phyloP scores from a whole-genome alignment of 2,888 invertebrate species.

The Hermaeophaga mercurialis region DNA sequence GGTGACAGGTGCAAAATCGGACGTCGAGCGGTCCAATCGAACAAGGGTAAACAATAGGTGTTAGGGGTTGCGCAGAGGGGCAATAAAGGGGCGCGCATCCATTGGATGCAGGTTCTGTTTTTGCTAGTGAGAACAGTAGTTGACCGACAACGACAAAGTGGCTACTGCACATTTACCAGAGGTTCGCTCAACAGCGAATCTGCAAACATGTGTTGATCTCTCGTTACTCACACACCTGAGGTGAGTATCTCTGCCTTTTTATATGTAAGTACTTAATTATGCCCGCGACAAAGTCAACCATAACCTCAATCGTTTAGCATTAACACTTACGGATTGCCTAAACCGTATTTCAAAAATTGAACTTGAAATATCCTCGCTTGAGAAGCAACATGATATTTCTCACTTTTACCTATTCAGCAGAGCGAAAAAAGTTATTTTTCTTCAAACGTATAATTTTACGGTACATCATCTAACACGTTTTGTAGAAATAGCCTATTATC shows the following conservation, averaged over 20 bases:
- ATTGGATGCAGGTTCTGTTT: constrained; percentile 44
- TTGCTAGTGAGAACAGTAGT: constrained; percentile 52
- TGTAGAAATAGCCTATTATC: too few relatives aligned
- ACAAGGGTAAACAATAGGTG: constrained; percentile 53
- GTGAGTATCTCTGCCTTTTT: constrained; percentile 47
- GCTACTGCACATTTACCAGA: constrained; percentile 57
- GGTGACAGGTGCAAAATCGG: constrained; percentile 40
- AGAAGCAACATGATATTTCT: too few relatives aligned
- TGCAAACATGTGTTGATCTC: constrained; percentile 57
- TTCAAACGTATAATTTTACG: too few relatives aligned
- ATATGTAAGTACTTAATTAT: neutral
- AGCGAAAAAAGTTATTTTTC: too few relatives aligned
- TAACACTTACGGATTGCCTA: too few relatives aligned
- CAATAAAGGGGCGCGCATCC: constrained; percentile 46
- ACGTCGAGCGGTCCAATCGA: constrained; percentile 42
- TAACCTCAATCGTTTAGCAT: too few relatives aligned
- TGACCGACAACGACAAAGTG: constrained; percentile 54
- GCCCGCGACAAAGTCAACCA: neutral
- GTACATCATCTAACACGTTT: too few relatives aligned
- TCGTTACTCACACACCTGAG: constrained; percentile 53
- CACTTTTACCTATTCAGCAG: too few relatives aligned
- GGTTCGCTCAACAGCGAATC: constrained; percentile 57
- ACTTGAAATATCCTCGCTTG: too few relatives aligned
- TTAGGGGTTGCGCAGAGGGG: constrained; percentile 48
- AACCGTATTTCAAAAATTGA: too few relatives aligned